A percentile compares a stretch with the other conserved stretches of the same genome.
phyloP scores from a whole-genome alignment of 2,888 invertebrate species.

The Neoitamus cyanurus region DNA sequence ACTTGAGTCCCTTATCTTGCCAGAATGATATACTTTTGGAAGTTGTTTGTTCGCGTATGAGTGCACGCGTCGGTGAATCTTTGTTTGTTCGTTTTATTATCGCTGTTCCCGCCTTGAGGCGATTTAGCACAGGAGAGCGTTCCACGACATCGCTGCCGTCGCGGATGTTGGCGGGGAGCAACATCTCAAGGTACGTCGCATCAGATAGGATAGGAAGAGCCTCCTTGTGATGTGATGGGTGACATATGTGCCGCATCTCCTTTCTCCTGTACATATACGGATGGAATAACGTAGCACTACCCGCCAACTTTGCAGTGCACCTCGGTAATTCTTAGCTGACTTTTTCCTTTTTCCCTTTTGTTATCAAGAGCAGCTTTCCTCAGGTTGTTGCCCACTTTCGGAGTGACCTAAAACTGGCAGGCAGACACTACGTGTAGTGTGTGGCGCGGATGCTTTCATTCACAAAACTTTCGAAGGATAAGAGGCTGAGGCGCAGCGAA shows the following conservation, averaged over 20 bases:
- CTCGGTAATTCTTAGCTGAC: not conserved
- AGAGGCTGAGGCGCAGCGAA: not conserved
- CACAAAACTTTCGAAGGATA: not conserved
- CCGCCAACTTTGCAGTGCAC: not conserved
- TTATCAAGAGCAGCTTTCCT: not conserved
- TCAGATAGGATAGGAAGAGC: not conserved
- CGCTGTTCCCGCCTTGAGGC: not conserved
- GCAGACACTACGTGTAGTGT: not conserved
- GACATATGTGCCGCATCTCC: not conserved
- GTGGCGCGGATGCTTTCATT: not conserved
- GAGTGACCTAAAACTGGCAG: not conserved
- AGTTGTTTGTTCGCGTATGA: conserved; percentile 21
- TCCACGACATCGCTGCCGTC: not conserved
- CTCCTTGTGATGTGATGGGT: not conserved
- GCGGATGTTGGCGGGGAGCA: not conserved
- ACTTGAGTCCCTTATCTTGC: conserved; percentile 33
- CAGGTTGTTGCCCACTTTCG: conserved; percentile 18
- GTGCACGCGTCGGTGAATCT: not conserved
- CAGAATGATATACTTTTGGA: conserved; percentile 35
- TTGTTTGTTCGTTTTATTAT: conserved; percentile 33
- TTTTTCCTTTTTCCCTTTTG: not conserved
- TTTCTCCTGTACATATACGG: not conserved
- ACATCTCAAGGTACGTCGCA: not conserved
- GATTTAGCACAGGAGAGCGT: not conserved
- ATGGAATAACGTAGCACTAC: not conserved